Percentiles rank a stretch among this genome's conserved stretches.
Evolutionary conservation across 2,888 invertebrate species (phyloP).

Genomic region (Seira musarum): DNA sequence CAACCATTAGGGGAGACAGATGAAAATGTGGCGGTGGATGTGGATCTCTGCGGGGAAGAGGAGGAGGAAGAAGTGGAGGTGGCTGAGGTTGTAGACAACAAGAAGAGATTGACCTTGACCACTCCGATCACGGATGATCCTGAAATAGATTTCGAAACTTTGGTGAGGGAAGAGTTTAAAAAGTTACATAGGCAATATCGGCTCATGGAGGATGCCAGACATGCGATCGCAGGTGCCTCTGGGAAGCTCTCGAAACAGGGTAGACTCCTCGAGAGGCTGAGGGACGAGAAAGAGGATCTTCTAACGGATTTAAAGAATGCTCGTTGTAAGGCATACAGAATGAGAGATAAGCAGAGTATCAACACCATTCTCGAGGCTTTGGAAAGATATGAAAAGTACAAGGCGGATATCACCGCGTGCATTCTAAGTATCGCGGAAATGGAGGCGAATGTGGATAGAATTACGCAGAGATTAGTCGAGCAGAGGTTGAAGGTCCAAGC

Average conservation of each 20-base stretch:
- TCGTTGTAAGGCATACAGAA: conserved; percentile 41
- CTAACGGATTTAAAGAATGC: conserved; percentile 60
- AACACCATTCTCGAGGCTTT: conserved; percentile 59
- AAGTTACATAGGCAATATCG: conserved; percentile 64
- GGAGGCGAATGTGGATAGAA: conserved; percentile 65
- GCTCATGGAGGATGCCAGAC: conserved; percentile 64
- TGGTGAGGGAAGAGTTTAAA: conserved; percentile 62
- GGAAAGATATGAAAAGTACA: conserved; percentile 61
- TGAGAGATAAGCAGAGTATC: conserved; percentile 54
- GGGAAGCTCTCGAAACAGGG: conserved; percentile 39
- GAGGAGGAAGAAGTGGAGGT: too few relatives aligned
- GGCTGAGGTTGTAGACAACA: too few relatives aligned
- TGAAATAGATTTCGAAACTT: conserved; percentile 63
- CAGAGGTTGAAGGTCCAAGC: conserved; percentile 63
- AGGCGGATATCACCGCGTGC: conserved; percentile 48
- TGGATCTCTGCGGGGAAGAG: too few relatives aligned
- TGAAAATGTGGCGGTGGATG: too few relatives aligned
- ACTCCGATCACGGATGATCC: conserved; percentile 37
- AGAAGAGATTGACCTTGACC: too few relatives aligned
- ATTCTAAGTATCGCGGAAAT: conserved; percentile 59
- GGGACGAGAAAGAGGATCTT: conserved; percentile 57
- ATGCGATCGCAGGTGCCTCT: conserved; percentile 56
- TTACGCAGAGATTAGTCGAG: conserved; percentile 59
- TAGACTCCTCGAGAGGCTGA: conserved; percentile 40
- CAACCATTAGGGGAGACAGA: too few relatives aligned